Percentiles rank a stretch among this genome's conserved stretches.
Evolutionary conservation across 2,797 vertebrate genomes (phyloP).

Genomic region (Onychomys arenicola): DNA sequence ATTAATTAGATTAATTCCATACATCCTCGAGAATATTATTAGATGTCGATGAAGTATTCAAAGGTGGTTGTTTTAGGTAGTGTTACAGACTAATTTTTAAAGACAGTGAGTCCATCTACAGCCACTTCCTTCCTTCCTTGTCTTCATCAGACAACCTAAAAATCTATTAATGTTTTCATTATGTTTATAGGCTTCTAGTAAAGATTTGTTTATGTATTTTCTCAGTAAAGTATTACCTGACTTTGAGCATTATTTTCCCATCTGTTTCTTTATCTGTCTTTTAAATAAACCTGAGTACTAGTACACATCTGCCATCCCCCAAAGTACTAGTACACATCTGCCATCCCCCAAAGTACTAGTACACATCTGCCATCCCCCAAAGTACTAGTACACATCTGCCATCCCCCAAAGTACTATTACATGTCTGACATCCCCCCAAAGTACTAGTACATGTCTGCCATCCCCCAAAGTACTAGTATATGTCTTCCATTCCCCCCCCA

Average conservation of each 20-base stretch:
- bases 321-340: too few species aligned
- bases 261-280: constrained; percentile 38
- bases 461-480: too few species aligned
- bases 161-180: constrained; percentile 58
- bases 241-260: constrained; percentile 37
- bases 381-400: not conserved
- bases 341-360: too few species aligned
- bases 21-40: constrained; percentile 78
- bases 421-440: too few species aligned
- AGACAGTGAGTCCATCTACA: constrained; percentile 58
- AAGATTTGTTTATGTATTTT: constrained; percentile 46
- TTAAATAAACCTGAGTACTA: not conserved
- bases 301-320: not conserved
- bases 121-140: constrained; percentile 27
- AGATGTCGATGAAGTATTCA: constrained; percentile 61
- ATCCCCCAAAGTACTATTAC: too few species aligned
- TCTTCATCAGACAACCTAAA: constrained; percentile 44
- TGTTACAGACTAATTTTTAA: constrained; percentile 73
- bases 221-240: constrained; percentile 61
- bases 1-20: constrained; percentile 82
- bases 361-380: too few species aligned
- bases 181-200: constrained; percentile 42
- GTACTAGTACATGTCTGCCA: too few species aligned
- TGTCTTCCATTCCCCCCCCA: too few species aligned
- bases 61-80: constrained; percentile 66